Evolutionary conservation across 2,888 invertebrate species (phyloP).

Genomic region (Agrilus cyanescens): DNA sequence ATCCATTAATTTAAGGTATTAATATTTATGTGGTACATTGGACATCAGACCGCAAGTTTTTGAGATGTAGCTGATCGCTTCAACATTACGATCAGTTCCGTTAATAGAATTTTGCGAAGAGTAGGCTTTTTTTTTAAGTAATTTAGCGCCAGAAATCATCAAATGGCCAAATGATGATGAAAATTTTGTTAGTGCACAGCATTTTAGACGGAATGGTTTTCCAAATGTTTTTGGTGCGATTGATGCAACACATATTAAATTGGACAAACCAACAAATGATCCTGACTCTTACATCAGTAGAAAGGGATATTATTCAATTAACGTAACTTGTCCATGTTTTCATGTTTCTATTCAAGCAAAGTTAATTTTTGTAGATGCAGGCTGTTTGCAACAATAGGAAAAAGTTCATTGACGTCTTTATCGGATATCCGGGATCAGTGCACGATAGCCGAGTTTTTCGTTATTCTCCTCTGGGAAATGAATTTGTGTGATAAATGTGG

Average conservation of each 20-base stretch:
- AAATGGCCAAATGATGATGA: conserved; percentile 1
- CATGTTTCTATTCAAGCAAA: background rate
- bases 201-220: conserved; percentile 1
- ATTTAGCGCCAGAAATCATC: background rate
- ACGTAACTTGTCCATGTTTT: background rate
- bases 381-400: conserved; percentile 1
- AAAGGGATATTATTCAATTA: conserved; percentile 3
- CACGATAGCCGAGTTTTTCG: no score
- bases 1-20: no score
- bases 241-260: conserved; percentile 2
- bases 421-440: conserved; percentile 1
- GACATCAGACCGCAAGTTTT: conserved; percentile 15
- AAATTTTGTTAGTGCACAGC: background rate
- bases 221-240: conserved; percentile 4
- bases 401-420: conserved; percentile 1
- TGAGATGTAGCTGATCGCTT: conserved; percentile 16
- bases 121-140: no score
- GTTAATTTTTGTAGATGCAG: conserved; percentile 1
- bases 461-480: no score
- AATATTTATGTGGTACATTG: conserved; percentile 14
- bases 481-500: no score
- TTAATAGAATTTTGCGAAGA: conserved; percentile 11
- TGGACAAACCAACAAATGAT: conserved; percentile 1
- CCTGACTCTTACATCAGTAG: conserved; percentile 2
- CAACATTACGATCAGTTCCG: conserved; percentile 12